phyloP scores from a whole-genome alignment of 2,888 invertebrate genomes.

The Melanchra persicariae region DNA sequence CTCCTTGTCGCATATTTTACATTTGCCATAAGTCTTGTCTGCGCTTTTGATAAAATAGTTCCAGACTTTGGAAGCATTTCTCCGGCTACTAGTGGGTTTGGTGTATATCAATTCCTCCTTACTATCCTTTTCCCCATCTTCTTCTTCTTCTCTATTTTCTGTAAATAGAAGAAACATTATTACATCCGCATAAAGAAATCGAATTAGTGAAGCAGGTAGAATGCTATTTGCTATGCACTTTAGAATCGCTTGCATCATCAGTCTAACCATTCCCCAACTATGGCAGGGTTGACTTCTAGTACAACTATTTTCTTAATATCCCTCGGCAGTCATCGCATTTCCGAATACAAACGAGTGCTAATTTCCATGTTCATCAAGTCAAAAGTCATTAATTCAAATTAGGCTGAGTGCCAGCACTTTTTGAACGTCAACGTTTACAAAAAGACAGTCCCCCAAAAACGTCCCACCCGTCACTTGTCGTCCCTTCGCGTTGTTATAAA shows the following conservation, averaged over 20 bases:
- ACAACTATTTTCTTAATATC: too few relatives aligned
- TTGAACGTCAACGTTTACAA: too few relatives aligned
- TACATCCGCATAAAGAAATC: background rate
- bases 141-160: background rate
- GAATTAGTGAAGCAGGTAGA: background rate
- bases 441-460: too few relatives aligned
- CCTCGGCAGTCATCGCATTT: too few relatives aligned
- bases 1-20: conserved; percentile 16
- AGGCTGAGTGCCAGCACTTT: too few relatives aligned
- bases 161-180: background rate
- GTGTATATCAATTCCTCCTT: too few relatives aligned
- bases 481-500: too few relatives aligned
- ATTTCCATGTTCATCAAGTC: too few relatives aligned
- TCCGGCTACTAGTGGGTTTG: background rate
- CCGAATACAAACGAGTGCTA: too few relatives aligned
- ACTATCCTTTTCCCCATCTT: background rate
- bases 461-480: too few relatives aligned
- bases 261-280: background rate
- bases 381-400: too few relatives aligned
- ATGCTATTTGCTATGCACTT: background rate
- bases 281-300: too few relatives aligned
- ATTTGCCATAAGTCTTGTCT: conserved; percentile 8
- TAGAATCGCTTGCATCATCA: background rate
- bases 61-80: conserved; percentile 34
- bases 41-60: conserved; percentile 31